phyloP scores from a whole-genome alignment of 2,113 vertebrate genomes.

The Elephas maximus region DNA sequence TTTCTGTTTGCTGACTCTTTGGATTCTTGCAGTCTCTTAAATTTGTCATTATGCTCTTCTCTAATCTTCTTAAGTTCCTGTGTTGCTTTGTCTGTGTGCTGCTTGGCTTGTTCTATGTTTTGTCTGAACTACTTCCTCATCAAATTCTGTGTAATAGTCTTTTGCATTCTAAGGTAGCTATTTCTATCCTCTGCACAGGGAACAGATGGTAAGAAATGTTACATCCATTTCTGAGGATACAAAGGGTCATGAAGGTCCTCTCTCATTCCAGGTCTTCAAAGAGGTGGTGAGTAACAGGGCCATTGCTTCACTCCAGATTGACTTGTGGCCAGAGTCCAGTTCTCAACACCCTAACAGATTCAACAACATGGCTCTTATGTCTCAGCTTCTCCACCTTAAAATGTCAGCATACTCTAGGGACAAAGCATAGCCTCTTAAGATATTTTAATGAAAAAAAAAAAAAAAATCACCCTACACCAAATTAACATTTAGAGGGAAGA shows the following conservation, averaged over 20 bases:
- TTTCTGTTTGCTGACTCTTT: too few species aligned
- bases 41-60: too few species aligned
- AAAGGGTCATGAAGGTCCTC: neutral
- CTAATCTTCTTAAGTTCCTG: too few species aligned
- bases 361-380: rapidly evolving
- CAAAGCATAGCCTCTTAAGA: neutral
- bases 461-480: neutral
- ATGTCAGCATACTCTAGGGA: neutral
- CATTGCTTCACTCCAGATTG: too few species aligned
- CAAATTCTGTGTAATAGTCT: too few species aligned
- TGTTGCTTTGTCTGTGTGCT: too few species aligned
- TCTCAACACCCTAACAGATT: neutral
- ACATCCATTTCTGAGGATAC: rapidly evolving
- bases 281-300: rapidly evolving
- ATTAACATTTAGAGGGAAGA: neutral
- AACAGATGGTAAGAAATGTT: neutral
- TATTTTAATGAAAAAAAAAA: neutral
- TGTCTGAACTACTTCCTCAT: too few species aligned
- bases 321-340: rapidly evolving
- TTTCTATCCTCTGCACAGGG: neutral
- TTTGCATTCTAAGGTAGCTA: neutral
- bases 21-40: too few species aligned
- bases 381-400: neutral
- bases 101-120: too few species aligned
- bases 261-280: too few species aligned